phyloP scores from a whole-genome alignment of 2,797 vertebrate species.

The Acrossocheilus fasciatus region DNA sequence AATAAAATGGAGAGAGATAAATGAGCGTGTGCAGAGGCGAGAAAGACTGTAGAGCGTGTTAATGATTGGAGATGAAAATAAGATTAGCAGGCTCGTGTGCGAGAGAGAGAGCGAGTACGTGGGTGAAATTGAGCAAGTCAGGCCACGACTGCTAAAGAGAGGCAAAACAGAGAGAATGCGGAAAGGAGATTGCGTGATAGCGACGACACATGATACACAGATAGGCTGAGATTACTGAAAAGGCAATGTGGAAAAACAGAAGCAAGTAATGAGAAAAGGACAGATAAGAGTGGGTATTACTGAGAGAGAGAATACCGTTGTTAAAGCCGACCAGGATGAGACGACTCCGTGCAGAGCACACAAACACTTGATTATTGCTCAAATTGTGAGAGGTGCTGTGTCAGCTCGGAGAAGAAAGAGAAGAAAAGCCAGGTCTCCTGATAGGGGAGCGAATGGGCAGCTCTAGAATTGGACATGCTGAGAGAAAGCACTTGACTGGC shows the following conservation, averaged over 20 bases:
- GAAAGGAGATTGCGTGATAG: slow-evolving; percentile 39
- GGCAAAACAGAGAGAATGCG: slow-evolving; percentile 31
- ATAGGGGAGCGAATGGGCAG: slow-evolving; percentile 23
- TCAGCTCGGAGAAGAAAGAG: slow-evolving; percentile 26
- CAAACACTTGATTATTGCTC: slow-evolving; percentile 54
- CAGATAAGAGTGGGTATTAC: slow-evolving; percentile 49
- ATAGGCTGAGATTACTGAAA: slow-evolving; percentile 37
- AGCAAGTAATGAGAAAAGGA: slow-evolving; percentile 48
- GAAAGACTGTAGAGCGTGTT: slow-evolving; percentile 42
- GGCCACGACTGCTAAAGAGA: slow-evolving; percentile 30
- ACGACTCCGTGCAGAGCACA: slow-evolving; percentile 10
- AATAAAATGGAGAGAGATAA: slow-evolving; percentile 49
- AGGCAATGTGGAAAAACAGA: slow-evolving; percentile 49
- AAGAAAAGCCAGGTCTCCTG: slow-evolving; percentile 35
- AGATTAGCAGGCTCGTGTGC: slow-evolving; percentile 14
- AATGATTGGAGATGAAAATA: slow-evolving; percentile 60
- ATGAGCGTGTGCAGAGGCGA: slow-evolving; percentile 42
- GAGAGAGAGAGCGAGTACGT: slow-evolving; percentile 3
- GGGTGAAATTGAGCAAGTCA: slow-evolving; percentile 47
- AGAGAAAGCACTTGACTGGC: slow-evolving; percentile 38
- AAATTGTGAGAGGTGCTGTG: slow-evolving; percentile 37
- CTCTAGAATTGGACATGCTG: slow-evolving; percentile 41
- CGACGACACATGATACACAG: slow-evolving; percentile 43
- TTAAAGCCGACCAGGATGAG: slow-evolving; percentile 24
- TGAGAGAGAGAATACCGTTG: slow-evolving; percentile 23